phyloP scores from a whole-genome alignment of 2,113 vertebrate genomes.

The Sylvietta virens region DNA sequence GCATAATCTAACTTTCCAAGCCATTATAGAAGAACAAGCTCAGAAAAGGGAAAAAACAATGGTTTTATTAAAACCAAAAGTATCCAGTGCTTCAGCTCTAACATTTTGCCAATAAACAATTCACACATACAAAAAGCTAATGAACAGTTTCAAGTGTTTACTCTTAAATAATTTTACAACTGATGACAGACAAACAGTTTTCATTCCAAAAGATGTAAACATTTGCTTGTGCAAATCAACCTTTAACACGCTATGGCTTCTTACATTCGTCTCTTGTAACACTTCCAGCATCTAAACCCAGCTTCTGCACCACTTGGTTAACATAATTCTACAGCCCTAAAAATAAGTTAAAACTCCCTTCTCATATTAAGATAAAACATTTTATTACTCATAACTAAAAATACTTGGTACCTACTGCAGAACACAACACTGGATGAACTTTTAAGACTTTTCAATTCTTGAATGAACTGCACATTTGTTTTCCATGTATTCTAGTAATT shows the following conservation, averaged over 20 bases:
- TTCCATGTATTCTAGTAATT: not conserved
- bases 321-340: not conserved
- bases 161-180: slow-evolving; percentile 50
- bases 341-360: slow-evolving; percentile 44
- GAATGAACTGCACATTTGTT: not conserved
- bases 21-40: not conserved
- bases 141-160: slow-evolving; percentile 39
- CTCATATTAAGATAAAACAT: not conserved
- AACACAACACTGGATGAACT: not conserved
- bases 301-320: not conserved
- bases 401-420: not conserved
- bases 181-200: slow-evolving; percentile 50
- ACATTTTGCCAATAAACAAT: slow-evolving; percentile 42
- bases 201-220: slow-evolving; percentile 45
- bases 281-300: not conserved
- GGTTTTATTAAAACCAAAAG: slow-evolving; percentile 55
- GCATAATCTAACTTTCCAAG: not conserved
- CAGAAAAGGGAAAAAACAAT: not conserved
- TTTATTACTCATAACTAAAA: not conserved
- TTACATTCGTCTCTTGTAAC: not conserved
- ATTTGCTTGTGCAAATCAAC: slow-evolving; percentile 66
- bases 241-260: slow-evolving; percentile 64
- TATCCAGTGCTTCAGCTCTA: slow-evolving; percentile 9
- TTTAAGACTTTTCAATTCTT: not conserved
- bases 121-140: slow-evolving; percentile 8